Base-by-base conservation (phyloP, 1,140 invertebrate species). In the Carcinoscorpius rotundicauda region DNA sequence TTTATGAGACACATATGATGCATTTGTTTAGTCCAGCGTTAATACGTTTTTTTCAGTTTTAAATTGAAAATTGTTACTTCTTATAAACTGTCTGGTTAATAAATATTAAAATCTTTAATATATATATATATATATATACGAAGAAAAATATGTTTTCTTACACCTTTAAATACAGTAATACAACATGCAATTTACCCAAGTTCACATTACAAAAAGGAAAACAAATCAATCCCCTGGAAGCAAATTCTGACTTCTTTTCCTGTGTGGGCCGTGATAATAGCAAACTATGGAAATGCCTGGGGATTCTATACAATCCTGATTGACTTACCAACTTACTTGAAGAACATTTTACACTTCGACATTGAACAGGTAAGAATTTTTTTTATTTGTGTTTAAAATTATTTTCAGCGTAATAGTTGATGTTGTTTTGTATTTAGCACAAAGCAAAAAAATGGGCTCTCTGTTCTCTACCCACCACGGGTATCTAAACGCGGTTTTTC, bases 271-370 rank as follows among this genome's bases (percentile, higher is more conserved):
- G 91, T 96, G 73, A 83, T 95, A 61, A 77, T 93, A 50, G 90
- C 89, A 0, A 92, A 97, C 74, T 89, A 85, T 52, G 85, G 88
- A 64, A 91, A 90, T 65, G 92, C 95, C 62, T 97, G 93, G 80
- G 90, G 92, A 1, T 95, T 93, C 78, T 95, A 96, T 78, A 94
- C 89, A 4, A 85, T 97, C 60, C 83, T 96, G 61, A 92, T 93
- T 75, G 89, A 94, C 73, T 80, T 97, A 64, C 94, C 94, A 5
- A 92, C 88, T 1, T 98, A 93, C 76, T 88, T 97, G 85, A 88
- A 91, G 73, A 84, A 87, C 73, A 89, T 96, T 63, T 79, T 97
- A 9, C 81, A 88, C 69, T 94, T 87, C 73, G 83, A 93, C 72
- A 89, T 96, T 68, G 87, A 91, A 77, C 79, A 86, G 77, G 88